Evolutionary conservation across 2,888 invertebrate species (phyloP).

Genomic region (Ethmia dodecea): DNA sequence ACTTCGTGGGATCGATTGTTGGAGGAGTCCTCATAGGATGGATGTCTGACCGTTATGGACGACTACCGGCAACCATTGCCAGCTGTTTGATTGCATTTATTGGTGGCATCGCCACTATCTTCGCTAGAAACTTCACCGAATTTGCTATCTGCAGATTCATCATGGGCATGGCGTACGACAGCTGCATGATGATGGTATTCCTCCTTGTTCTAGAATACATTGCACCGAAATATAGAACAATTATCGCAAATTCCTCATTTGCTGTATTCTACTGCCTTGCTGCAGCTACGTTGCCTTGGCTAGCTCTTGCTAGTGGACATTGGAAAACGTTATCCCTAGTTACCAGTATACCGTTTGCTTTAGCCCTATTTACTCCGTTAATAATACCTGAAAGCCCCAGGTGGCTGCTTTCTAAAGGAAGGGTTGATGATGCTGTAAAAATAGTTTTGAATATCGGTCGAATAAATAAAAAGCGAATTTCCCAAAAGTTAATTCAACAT

Average conservation of each 20-base stretch:
- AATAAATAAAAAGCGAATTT: conserved; percentile 41
- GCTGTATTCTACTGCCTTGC: conserved; percentile 40
- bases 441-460: too few relatives aligned
- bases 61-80: conserved; percentile 39
- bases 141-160: conserved; percentile 43
- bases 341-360: conserved; percentile 41
- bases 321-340: conserved; percentile 47
- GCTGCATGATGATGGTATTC: conserved; percentile 48
- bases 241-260: conserved; percentile 42
- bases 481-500: conserved; percentile 33
- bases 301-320: conserved; percentile 41
- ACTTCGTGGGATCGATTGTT: conserved; percentile 41
- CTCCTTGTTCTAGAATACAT: conserved; percentile 47
- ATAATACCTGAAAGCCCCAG: conserved; percentile 55
- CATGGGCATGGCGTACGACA: conserved; percentile 50
- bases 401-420: conserved; percentile 49
- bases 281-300: conserved; percentile 41
- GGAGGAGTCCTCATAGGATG: conserved; percentile 48
- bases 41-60: conserved; percentile 45
- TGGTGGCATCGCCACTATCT: conserved; percentile 40
- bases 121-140: conserved; percentile 34
- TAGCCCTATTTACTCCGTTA: too few relatives aligned
- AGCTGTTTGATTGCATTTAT: conserved; percentile 39
- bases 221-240: conserved; percentile 45
- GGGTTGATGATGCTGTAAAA: conserved; percentile 42